Evolutionary conservation across 2,888 invertebrate species (phyloP), one percentile per base, ranked within the genome.

Genomic region (Andricus curvator): DNA sequence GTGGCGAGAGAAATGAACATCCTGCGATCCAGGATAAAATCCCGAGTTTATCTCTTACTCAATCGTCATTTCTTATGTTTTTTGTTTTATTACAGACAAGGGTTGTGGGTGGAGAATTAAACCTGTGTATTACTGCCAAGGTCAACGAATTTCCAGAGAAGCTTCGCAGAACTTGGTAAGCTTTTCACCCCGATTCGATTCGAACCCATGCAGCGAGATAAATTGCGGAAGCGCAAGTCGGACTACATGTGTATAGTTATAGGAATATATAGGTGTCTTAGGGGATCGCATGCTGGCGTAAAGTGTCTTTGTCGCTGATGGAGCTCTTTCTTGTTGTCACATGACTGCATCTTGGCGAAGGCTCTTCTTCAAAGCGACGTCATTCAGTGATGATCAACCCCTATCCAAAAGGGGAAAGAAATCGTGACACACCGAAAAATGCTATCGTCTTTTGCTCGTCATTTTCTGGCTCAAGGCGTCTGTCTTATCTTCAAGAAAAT

Each of bases 301-400:
- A 41, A 68, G 68, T 44, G 68, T 68, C 44, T 44, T 44, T 44
- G 68, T 44, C 44, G 13, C 68, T 44, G 44, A 68, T 68, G 22
- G 68, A 68, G 68, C 68, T 68, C 68, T 41, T 68, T 41, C 44
- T 68, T 44, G 41, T 68, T 68, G 68, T 44, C 68, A 37, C 68
- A 68, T 68, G 68, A 68, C 68, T 68, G 68, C 41, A 44, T 68
- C 41, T 44, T 44, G 41, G 44, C 68, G 41, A 41, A 68, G 22
- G 41, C 25, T 44, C 44, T 13, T 68, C 68, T 44, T 68, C 20
- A 44, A 68, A 68, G 22, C 25, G 2, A 44, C 41, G 68, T 68
- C 68, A 68, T 44, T 44, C 25, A 25, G 17, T 64, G 64, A 64
- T 64, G 29, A 64, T 64, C 64, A 64, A 64, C 64, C 29, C 29